Evolutionary conservation across 1,140 invertebrate species (phyloP), one percentile per base, ranked within the genome.

Genomic region (Galleria mellonella): DNA sequence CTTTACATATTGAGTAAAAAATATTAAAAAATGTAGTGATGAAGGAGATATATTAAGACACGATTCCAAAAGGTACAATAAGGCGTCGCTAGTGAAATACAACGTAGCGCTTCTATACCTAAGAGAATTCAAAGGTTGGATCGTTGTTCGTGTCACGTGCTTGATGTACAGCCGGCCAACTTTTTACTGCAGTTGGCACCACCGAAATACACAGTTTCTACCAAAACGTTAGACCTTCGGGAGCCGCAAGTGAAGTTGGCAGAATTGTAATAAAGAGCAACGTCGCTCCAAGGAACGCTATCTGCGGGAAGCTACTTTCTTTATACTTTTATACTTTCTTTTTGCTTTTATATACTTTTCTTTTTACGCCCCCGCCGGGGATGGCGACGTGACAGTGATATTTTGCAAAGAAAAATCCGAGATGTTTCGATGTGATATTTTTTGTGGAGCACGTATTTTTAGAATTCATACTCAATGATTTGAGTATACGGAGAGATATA

Each of bases 141-240:
- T 71, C 67, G 60, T 36, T 47, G 61, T 67, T 54, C 62, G 43
- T 55, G 66, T 82, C 77, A 82, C 77, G 77, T 75, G 76, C 69
- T 62, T 47, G 17, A 23, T 23, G 32, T 31, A 32, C 17, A 23
- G 17, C 17, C 17, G 17, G 17, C 17, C 17, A 23, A 23, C 17
- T 23, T 23, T 23, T 23, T 23, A 23, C 6, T 23, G 17, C 17
- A 23, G 17, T 23, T 23, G 17, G 17, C 17, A 23, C 17, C 2
- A 23, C 6, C 17, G 17, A 23, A 23, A 23, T 23, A 23, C 17
- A 6, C 6, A 23, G 2, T 23, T 23, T 6, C 17, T 6, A 6
- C 6, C 17, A 3, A 23, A 23, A 23, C 17, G 17, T 23, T 3
- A 23, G 17, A 23, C 17, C 17, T 23, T 23, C 17, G 17, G 17